These are phyloP conservation scores for Panzeria rudis DNA, from an alignment of 2,888 invertebrate genomes.

Conservation along the genomic window DNA sequence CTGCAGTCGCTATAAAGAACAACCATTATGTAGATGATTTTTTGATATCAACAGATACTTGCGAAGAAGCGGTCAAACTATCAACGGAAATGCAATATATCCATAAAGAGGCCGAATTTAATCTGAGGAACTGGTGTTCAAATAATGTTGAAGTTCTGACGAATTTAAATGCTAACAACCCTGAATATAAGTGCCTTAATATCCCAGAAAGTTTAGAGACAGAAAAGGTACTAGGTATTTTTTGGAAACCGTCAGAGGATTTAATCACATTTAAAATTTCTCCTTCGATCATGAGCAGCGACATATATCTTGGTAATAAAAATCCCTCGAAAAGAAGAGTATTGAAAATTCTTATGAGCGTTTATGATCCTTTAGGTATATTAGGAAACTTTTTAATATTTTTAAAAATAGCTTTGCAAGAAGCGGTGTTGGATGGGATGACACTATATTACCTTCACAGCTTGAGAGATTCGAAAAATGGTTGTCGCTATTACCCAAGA, in stretches of 20 bases:
- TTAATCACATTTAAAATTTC: slow-evolving; percentile 44
- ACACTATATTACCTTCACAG: neutral
- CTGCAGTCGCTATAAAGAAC: no score
- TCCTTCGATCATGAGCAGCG: slow-evolving; percentile 9
- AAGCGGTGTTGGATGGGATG: slow-evolving; percentile 41
- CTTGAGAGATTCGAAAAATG: no score
- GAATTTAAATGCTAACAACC: neutral
- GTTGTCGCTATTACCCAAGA: no score
- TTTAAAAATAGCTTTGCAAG: slow-evolving; percentile 50
- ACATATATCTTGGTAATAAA: neutral
- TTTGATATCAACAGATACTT: no score
- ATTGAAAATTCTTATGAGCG: slow-evolving; percentile 37
- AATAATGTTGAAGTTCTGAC: slow-evolving; percentile 13
- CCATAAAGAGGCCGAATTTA: no score
- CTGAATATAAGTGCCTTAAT: neutral
- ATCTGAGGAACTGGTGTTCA: neutral
- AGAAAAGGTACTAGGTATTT: slow-evolving; percentile 53
- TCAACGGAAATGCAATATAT: no score
- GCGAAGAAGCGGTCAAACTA: no score
- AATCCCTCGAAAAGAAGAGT: neutral
- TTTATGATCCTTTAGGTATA: slow-evolving; percentile 54
- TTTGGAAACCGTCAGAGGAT: slow-evolving; percentile 42
- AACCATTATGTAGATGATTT: no score
- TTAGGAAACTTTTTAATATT: slow-evolving; percentile 57
- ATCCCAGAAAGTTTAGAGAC: neutral